Base-by-base conservation (phyloP, 2,113 vertebrate species). In the Heptranchias perlo region DNA sequence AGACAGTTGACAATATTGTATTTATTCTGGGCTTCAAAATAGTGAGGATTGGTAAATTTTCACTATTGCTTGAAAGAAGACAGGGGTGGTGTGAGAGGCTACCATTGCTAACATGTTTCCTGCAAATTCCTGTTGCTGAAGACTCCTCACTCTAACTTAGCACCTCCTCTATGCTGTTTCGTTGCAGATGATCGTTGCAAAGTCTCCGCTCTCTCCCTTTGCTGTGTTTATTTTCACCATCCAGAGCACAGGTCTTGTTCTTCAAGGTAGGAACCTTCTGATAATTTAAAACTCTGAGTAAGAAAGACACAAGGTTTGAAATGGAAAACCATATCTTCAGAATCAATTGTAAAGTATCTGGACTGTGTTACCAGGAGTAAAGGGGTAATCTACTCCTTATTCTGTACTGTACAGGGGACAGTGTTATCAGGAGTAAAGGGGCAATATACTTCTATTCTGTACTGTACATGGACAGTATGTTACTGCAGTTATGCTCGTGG, bases 201-300 rank as follows among this genome's bases (percentile, higher is more conserved):
- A 99, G 96, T 98, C 98, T 3, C 98, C 98, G 28, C 96, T 98
- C 96, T 98, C 98, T 96, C 98, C 98, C 1, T 98, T 98, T 95
- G 97, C 97, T 0, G 52, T 97, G 73, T 98, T 98, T 96, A 96
- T 97, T 97, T 99, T 98, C 96, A 98, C 97, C 94, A 97, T 98
- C 96, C 96, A 98, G 96, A 97, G 97, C 95, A 97, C 98, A 67
- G 98, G 98, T 78, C 97, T 99, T 96, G 96, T 97, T 96, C 97
- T 99, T 96, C 97, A 98, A 97, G 98, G 98, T 98, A 97, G 98
- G 98, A 97, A 35, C 35, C 92, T 94, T 96, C 4, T 49, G 6
- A 49, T 10, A 95, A 31, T 64, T 95, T 65, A 52, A 47, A 69
- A 31, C 39, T 47, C 44, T 82, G 8, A 65, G 2, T 16, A 31